Evolutionary conservation across 2,888 invertebrate genomes (phyloP), one percentile per base, ranked within the genome.

Genomic region (Junonia oenone): DNA sequence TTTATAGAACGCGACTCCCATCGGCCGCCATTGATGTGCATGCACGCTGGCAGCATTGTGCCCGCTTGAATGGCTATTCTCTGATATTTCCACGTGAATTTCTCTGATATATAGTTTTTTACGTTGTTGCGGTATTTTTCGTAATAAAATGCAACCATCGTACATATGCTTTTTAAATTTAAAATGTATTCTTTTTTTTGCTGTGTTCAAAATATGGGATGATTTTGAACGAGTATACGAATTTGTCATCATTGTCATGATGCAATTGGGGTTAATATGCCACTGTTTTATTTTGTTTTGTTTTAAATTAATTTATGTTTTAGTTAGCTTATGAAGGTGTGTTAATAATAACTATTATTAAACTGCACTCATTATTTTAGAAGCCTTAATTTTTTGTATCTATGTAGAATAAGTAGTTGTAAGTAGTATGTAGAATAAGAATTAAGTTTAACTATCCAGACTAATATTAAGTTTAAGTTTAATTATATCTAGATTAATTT

Each of bases 11-110:
- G 68, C 62, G 60, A n/a, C 63, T 59, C 48, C 53, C 62, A 59
- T 60, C 57, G 58, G 45, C 48, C 59, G 40, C 29, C 65, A 66
- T 63, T 65, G 63, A 58, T 52, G 64, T 72, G 68, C 66, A 59
- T 62, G 66, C 65, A 63, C 59, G 61, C 45, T 56, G 52, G 55
- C 51, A 46, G 67, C 68, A 75, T 78, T 78, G 75, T 78, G 53
- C 46, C 54, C 40, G 56, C 60, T 56, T 73, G 72, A 73, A 76
- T 73, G 65, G 55, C 56, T 56, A 56, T 62, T 64, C 67, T 71
- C 72, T 71, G 68, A 68, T 63, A 68, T 67, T 68, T 66, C 63
- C 61, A 58, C 56, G 46, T 62, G 60, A 68, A 71, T 68, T 69
- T 68, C n/a, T 52, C 61, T 53, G 45, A 53, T 57, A 53, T 52